Percentiles rank a stretch among this genome's conserved stretches.
Conservation (phyloP, 2,888 invertebrate genomes). For the Aporophyla nigra region DNA sequence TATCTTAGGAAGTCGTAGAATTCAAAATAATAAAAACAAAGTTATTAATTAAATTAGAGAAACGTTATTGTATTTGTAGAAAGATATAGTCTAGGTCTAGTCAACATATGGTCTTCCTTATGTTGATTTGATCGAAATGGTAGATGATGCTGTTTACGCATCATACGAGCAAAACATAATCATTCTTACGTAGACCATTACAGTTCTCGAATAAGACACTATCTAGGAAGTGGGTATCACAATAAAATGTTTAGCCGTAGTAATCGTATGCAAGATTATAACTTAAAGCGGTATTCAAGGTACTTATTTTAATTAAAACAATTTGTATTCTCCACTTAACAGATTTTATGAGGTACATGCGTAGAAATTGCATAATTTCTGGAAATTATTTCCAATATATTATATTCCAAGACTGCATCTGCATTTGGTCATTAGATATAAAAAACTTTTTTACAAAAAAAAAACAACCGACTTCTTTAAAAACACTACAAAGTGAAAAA, state of each 20-base stretch:
- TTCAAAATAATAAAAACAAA: not conserved
- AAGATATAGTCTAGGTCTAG: not conserved
- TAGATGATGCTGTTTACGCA: not conserved
- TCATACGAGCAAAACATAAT: not conserved
- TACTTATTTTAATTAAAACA: slow-evolving; percentile 14
- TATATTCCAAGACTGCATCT: slow-evolving; percentile 14
- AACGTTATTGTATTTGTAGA: not conserved
- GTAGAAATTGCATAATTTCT: slow-evolving; percentile 19
- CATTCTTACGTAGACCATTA: not conserved
- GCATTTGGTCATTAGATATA: slow-evolving; percentile 23
- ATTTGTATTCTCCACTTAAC: slow-evolving; percentile 30
- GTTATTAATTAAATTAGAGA: not conserved
- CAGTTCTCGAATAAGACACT: not conserved
- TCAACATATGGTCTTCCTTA: too few relatives aligned
- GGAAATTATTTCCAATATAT: slow-evolving; percentile 12
- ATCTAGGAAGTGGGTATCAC: not conserved
- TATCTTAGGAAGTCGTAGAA: not conserved
- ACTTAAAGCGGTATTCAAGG: not conserved
- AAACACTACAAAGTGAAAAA: too few relatives aligned
- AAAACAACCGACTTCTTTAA: too few relatives aligned
- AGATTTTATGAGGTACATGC: slow-evolving; percentile 3
- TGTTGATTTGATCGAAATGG: not conserved
- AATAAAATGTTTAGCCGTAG: slow-evolving; percentile 1
- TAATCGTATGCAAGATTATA: slow-evolving; percentile 7
- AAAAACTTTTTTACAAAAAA: too few relatives aligned